Percentiles rank a stretch among this genome's conserved stretches.
These are phyloP conservation scores for Tiliqua scincoides DNA, from an alignment of 2,113 vertebrate species.

Conservation along the genomic window DNA sequence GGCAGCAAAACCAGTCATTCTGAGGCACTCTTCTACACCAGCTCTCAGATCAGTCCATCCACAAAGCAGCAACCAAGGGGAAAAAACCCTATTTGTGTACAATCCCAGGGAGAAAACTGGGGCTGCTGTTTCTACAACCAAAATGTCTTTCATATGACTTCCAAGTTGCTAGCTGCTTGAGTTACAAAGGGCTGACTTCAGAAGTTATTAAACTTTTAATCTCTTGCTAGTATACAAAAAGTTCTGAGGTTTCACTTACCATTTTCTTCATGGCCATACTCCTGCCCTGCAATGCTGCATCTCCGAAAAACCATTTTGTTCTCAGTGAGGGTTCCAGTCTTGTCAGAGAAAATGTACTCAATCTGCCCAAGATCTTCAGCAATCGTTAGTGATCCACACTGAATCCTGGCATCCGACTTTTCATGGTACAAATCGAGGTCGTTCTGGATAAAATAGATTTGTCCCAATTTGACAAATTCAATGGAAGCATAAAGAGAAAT, in stretches of 20 bases:
- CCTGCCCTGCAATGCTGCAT: constrained; percentile 91
- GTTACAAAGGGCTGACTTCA: not conserved
- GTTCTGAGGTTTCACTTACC: constrained; percentile 71
- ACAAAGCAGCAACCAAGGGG: not conserved
- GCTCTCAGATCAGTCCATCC: not conserved
- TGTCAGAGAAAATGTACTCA: constrained; percentile 94
- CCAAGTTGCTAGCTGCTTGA: not conserved
- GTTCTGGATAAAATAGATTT: constrained; percentile 94
- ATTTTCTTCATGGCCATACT: constrained; percentile 92
- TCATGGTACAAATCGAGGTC: constrained; percentile 90
- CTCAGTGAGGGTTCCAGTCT: constrained; percentile 96
- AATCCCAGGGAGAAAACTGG: not conserved
- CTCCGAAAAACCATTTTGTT: constrained; percentile 97
- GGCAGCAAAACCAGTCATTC: too few species aligned
- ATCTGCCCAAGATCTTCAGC: constrained; percentile 94
- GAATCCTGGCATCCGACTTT: constrained; percentile 82
- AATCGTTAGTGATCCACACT: constrained; percentile 93
- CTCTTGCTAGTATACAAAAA: constrained; percentile 18
- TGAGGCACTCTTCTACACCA: too few species aligned
- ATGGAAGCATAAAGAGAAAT: constrained; percentile 97
- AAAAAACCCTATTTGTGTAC: not conserved
- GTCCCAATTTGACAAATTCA: constrained; percentile 94
- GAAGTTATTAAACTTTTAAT: not conserved
- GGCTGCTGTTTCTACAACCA: not conserved
- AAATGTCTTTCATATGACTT: not conserved